Base-by-base conservation (phyloP, 2,888 invertebrate species). In the Clostera curtula region DNA sequence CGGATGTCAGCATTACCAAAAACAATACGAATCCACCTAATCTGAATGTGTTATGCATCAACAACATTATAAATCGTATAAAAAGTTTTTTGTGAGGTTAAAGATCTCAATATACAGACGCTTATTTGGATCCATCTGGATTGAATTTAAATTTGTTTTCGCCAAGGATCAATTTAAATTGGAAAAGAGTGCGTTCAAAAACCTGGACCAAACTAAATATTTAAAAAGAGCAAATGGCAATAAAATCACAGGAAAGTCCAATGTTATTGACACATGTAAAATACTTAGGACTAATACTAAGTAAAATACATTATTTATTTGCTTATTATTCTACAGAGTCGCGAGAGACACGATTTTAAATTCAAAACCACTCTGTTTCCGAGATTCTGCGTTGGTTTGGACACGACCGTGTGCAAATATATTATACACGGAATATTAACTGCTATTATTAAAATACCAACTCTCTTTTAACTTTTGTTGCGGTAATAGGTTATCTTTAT, bases 231-330 rank as follows among this genome's bases (percentile, higher is more conserved):
- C 8, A 27, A 20, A n/a, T 24, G 8, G 4, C 13, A 12, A 29
- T 24, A 24, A 29, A 15, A n/a, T 13, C 22, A 24, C 34, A 35
- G 31, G 24, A 31, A 25, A 41, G 31, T 32, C 25, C 24, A 25
- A 31, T 40, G 61, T 56, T 62, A 59, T 62, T 63, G 62, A 61
- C 63, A 47, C 53, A 59, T 60, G 60, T 50, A 55, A 61, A 59
- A 46, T 51, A 32, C 38, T 43, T 28, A 40, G 27, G 41, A 36
- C 48, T 40, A 47, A 49, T 51, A 49, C 27, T 47, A 44, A 39
- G 40, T 49, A 53, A 41, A 46, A 63, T 59, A 60, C 49, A 58
- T 61, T 49, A 66, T 65, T 52, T 56, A 67, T 68, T n/a, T n/a
- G n/a, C n/a, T n/a, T n/a, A 30, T 36, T 34, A 41, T 29, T 40